Evolutionary conservation across 2,888 invertebrate species (phyloP).

Genomic region (Drosophila greeni): DNA sequence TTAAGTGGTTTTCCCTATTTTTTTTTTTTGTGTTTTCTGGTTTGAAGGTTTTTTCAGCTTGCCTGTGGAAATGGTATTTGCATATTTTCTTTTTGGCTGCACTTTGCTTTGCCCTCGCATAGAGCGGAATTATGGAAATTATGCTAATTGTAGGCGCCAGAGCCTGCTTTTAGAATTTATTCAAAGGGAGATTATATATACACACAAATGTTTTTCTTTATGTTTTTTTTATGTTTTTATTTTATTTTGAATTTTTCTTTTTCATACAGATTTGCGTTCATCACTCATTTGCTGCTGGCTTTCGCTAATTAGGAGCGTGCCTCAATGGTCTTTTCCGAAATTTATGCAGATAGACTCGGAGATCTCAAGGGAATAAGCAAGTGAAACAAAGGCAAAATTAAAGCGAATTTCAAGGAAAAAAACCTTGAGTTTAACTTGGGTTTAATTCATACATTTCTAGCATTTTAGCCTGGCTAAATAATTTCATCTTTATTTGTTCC

Average conservation of each 20-base stretch:
- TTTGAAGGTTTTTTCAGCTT: constrained; percentile 17
- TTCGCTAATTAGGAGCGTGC: constrained; percentile 63
- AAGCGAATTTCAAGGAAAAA: constrained; percentile 5
- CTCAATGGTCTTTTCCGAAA: constrained; percentile 31
- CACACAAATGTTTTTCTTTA: no score
- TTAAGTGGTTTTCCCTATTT: constrained; percentile 19
- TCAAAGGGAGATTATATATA: constrained; percentile 40
- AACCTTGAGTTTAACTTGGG: constrained; percentile 1
- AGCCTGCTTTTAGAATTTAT: constrained; percentile 28
- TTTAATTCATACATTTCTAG: background rate
- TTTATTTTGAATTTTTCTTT: constrained; percentile 21
- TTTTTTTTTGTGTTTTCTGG: constrained; percentile 2
- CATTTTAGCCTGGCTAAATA: background rate
- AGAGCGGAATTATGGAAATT: constrained; percentile 55
- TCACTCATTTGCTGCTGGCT: constrained; percentile 40
- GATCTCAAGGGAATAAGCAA: constrained; percentile 13
- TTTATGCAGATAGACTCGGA: constrained; percentile 65
- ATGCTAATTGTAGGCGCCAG: constrained; percentile 53
- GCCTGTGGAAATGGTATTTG: constrained; percentile 25
- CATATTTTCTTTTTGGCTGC: constrained; percentile 34
- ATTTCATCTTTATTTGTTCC: background rate
- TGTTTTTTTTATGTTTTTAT: background rate
- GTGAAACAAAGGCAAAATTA: constrained; percentile 4
- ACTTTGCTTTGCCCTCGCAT: constrained; percentile 44
- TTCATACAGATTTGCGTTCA: constrained; percentile 29